phyloP scores from a whole-genome alignment of 1,140 invertebrate genomes.

The Meloidogyne exigua region DNA sequence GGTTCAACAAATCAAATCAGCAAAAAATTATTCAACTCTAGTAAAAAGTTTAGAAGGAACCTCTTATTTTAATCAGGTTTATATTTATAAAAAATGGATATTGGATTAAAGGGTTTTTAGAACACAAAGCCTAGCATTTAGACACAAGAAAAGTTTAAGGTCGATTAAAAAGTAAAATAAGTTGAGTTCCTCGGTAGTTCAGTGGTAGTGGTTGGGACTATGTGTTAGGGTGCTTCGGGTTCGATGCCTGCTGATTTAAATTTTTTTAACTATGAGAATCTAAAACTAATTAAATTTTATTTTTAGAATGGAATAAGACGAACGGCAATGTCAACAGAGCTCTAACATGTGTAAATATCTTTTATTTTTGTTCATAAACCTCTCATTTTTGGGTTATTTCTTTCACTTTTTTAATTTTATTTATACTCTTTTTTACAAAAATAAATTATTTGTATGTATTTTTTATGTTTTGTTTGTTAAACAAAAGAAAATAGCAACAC shows the following conservation, averaged over 20 bases:
- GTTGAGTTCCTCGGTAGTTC: too few species aligned
- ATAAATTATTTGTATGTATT: not conserved
- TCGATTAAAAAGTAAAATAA: too few species aligned
- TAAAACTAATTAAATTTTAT: too few species aligned
- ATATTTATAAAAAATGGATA: too few species aligned
- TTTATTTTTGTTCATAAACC: not conserved
- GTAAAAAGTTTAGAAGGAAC: not conserved
- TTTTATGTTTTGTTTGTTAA: not conserved
- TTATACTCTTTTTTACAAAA: not conserved
- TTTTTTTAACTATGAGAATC: too few species aligned
- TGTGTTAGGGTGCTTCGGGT: too few species aligned
- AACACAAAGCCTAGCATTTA: too few species aligned
- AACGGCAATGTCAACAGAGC: not conserved
- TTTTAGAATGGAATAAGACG: constrained; percentile 2
- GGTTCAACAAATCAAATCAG: not conserved
- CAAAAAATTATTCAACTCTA: not conserved
- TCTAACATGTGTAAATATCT: not conserved
- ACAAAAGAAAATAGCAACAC: not conserved
- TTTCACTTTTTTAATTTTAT: not conserved
- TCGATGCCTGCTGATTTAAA: too few species aligned
- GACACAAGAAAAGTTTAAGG: too few species aligned
- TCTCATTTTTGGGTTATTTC: not conserved
- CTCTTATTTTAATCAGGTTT: not conserved
- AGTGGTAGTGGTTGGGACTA: too few species aligned
- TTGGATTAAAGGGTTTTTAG: too few species aligned